Evolutionary conservation across 2,888 invertebrate genomes (phyloP).

Genomic region (Drosophila nigricruria): DNA sequence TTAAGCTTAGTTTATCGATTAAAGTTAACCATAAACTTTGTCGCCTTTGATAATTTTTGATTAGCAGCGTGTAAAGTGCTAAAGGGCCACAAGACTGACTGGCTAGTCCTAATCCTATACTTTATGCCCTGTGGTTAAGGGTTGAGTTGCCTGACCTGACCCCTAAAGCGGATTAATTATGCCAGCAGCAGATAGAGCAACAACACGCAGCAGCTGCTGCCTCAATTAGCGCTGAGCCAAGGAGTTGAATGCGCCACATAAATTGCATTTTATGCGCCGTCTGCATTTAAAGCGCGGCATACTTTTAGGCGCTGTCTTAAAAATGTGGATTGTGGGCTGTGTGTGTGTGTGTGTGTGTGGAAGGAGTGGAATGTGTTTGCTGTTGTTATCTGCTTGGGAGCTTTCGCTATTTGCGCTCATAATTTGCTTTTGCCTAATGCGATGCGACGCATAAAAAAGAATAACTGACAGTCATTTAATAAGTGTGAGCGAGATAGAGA

Average conservation of each 20-base stretch:
- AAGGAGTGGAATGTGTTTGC: conserved; percentile 22
- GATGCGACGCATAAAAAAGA: conserved; percentile 34
- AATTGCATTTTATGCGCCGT: conserved; percentile 58
- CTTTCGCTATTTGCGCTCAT: conserved; percentile 48
- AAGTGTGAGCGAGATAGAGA: conserved; percentile 11
- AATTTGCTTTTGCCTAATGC: conserved; percentile 58
- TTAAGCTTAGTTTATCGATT: conserved; percentile 24
- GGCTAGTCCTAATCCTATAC: conserved; percentile 15
- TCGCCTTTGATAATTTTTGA: conserved; percentile 48
- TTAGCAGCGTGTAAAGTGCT: conserved; percentile 28
- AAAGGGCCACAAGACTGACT: conserved; percentile 6
- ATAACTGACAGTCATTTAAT: conserved; percentile 30
- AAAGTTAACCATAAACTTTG: conserved; percentile 29
- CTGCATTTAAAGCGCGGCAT: conserved; percentile 47
- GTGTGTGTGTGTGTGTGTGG: conserved; percentile 1
- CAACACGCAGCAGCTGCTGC: conserved; percentile 24
- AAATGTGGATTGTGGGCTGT: conserved; percentile 8
- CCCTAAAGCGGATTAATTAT: conserved; percentile 62
- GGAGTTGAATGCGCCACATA: conserved; percentile 42
- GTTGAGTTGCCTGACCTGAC: conserved; percentile 7
- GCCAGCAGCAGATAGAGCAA: conserved; percentile 46
- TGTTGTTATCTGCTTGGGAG: conserved; percentile 18
- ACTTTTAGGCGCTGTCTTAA: conserved; percentile 35
- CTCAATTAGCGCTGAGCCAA: conserved; percentile 52
- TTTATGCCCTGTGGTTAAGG: conserved; percentile 17